A percentile compares a stretch with the other conserved stretches of the same genome.
Conservation (phyloP, 2,888 invertebrate species). For the Erebia epiphron region DNA sequence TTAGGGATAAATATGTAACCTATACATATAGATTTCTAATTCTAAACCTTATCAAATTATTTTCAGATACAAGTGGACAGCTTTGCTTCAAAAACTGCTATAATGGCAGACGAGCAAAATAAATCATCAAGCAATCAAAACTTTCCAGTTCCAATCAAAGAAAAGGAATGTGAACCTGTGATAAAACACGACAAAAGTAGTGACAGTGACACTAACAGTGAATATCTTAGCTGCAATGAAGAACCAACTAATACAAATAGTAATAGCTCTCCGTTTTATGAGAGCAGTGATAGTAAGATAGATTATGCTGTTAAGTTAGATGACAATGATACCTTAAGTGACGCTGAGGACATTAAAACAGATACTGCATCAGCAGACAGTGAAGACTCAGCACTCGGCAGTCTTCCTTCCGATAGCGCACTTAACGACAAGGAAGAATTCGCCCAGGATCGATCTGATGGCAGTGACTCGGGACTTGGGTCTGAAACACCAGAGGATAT, state of each 20-base stretch:
- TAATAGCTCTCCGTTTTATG: constrained; percentile 79
- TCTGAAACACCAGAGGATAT: constrained; percentile 87
- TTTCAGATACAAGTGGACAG: constrained; percentile 64
- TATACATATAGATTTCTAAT: background rate
- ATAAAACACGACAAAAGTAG: constrained; percentile 65
- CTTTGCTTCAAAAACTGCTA: constrained; percentile 31
- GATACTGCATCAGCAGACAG: constrained; percentile 82
- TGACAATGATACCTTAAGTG: constrained; percentile 79
- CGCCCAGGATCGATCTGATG: constrained; percentile 88
- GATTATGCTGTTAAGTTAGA: constrained; percentile 77
- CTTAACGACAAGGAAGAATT: constrained; percentile 82
- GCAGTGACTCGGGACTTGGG: constrained; percentile 92
- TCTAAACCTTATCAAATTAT: constrained; percentile 16
- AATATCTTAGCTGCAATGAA: constrained; percentile 68
- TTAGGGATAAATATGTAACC: no score
- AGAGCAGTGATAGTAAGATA: constrained; percentile 78
- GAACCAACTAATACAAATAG: constrained; percentile 69
- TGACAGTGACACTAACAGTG: constrained; percentile 74
- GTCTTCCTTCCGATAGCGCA: constrained; percentile 77
- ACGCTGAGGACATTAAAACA: constrained; percentile 79
- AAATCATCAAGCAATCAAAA: constrained; percentile 43
- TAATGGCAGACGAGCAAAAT: constrained; percentile 37
- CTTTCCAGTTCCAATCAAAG: constrained; percentile 45
- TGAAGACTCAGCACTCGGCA: constrained; percentile 85
- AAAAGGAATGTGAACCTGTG: constrained; percentile 54